Conservation (phyloP, 2,113 vertebrate genomes). For the Puffinus mauretanicus region DNA sequence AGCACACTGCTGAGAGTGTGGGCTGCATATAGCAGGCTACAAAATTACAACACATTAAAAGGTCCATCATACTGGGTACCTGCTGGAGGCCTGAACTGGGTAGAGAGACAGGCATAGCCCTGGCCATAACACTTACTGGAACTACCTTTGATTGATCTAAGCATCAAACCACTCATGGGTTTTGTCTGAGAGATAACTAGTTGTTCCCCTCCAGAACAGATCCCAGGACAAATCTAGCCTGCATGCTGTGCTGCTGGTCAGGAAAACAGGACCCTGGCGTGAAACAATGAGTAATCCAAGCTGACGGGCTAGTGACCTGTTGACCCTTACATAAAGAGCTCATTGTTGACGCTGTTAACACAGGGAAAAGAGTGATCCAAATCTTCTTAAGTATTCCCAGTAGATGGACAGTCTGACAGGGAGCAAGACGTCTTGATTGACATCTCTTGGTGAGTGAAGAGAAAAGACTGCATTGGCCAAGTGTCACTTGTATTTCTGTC, state of each 20-base stretch:
- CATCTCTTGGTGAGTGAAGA: slow-evolving; percentile 1
- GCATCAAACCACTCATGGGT: background rate
- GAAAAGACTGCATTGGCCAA: slow-evolving; percentile 9
- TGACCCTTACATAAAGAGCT: slow-evolving; percentile 51
- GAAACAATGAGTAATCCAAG: slow-evolving; percentile 56
- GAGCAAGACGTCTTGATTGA: slow-evolving; percentile 26
- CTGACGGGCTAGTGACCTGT: slow-evolving; percentile 26
- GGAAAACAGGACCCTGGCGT: background rate
- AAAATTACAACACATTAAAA: fast-evolving
- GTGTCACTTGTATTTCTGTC: slow-evolving; percentile 15
- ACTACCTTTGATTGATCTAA: background rate
- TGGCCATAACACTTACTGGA: background rate
- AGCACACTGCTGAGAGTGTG: background rate
- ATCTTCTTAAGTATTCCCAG: slow-evolving; percentile 58
- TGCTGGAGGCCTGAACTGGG: background rate
- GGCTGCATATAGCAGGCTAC: background rate
- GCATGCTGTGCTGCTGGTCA: background rate
- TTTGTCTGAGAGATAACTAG: background rate
- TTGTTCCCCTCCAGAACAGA: background rate
- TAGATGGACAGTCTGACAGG: slow-evolving; percentile 8
- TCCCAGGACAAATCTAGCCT: background rate
- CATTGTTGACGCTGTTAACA: slow-evolving; percentile 46
- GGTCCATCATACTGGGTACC: background rate
- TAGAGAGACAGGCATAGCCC: background rate
- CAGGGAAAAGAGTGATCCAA: slow-evolving; percentile 38